Conservation (phyloP, 2,797 vertebrate species). For the Enteromius anoplus region DNA sequence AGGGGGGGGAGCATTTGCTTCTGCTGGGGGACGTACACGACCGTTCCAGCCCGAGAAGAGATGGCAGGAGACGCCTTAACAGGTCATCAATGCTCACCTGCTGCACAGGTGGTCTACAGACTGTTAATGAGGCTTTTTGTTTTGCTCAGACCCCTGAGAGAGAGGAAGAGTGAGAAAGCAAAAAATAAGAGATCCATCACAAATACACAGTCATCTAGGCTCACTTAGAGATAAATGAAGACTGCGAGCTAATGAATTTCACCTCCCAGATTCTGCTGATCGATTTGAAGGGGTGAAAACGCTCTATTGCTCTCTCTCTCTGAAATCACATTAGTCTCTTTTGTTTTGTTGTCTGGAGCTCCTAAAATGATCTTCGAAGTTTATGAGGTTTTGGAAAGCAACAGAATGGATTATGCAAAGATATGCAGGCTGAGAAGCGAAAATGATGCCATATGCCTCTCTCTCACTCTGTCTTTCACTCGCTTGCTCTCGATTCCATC, state of each 20-base stretch:
- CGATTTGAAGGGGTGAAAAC: slow-evolving; percentile 27
- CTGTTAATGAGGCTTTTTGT: slow-evolving; percentile 37
- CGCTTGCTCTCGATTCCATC: background rate
- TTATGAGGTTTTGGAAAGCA: slow-evolving; percentile 38
- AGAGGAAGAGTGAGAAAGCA: slow-evolving; percentile 3
- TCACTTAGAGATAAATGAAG: slow-evolving; percentile 40
- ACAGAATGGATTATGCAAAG: slow-evolving; percentile 34
- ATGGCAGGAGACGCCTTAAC: slow-evolving; percentile 15
- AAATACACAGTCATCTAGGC: slow-evolving; percentile 38
- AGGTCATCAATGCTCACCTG: slow-evolving; percentile 43
- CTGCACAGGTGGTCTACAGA: slow-evolving; percentile 33
- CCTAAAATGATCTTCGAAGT: slow-evolving; percentile 34
- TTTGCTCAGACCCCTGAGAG: slow-evolving; percentile 34
- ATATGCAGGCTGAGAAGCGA: background rate
- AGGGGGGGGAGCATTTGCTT: background rate
- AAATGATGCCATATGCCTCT: slow-evolving; percentile 25
- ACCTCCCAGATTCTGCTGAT: slow-evolving; percentile 26
- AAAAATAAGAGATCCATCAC: slow-evolving; percentile 39
- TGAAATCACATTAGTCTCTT: slow-evolving; percentile 24
- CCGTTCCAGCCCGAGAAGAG: slow-evolving; percentile 7
- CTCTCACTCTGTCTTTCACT: slow-evolving; percentile 1
- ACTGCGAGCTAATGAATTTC: slow-evolving; percentile 35
- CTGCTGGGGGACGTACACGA: background rate
- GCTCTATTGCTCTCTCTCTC: slow-evolving; percentile 12
- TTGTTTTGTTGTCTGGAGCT: slow-evolving; percentile 29